phyloP scores from a whole-genome alignment of 1,140 invertebrate species.

The Platyura marginata region DNA sequence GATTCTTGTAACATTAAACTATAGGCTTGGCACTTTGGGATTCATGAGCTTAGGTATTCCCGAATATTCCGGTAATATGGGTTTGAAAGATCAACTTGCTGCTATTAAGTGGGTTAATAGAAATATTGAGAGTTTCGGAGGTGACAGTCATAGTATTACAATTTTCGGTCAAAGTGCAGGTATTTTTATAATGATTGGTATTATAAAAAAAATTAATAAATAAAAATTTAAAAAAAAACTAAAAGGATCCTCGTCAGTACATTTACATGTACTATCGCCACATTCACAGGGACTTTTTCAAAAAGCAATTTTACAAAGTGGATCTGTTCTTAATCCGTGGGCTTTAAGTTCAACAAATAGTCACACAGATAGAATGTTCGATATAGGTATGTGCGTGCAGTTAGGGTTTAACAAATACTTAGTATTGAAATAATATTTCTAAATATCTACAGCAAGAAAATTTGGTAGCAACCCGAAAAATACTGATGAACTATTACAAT shows the following conservation, averaged over 20 bases:
- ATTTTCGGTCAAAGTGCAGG: conserved; percentile 43
- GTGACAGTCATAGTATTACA: conserved; percentile 40
- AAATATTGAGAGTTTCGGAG: conserved; percentile 50
- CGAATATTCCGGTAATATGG: conserved; percentile 45
- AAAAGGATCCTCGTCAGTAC: conserved; percentile 27
- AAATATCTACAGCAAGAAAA: no score
- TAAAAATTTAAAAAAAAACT: no score
- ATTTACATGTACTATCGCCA: conserved; percentile 29
- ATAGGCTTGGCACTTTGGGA: conserved; percentile 36
- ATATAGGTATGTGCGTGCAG: no score
- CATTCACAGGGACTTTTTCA: conserved; percentile 32
- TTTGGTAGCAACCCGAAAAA: no score
- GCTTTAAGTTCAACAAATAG: conserved; percentile 8
- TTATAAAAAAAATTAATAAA: no score
- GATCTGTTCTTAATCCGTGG: conserved; percentile 26
- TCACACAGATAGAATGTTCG: no score
- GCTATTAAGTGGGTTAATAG: conserved; percentile 54
- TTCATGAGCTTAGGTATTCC: conserved; percentile 42
- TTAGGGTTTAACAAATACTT: no score
- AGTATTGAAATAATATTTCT: no score
- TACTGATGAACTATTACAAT: no score
- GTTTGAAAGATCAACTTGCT: conserved; percentile 52
- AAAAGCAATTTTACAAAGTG: conserved; percentile 34
- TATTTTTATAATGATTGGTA: no score
- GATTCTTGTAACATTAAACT: conserved; percentile 37